Evolutionary conservation across 2,888 invertebrate species (phyloP).

Genomic region (Girardia tigrina): DNA sequence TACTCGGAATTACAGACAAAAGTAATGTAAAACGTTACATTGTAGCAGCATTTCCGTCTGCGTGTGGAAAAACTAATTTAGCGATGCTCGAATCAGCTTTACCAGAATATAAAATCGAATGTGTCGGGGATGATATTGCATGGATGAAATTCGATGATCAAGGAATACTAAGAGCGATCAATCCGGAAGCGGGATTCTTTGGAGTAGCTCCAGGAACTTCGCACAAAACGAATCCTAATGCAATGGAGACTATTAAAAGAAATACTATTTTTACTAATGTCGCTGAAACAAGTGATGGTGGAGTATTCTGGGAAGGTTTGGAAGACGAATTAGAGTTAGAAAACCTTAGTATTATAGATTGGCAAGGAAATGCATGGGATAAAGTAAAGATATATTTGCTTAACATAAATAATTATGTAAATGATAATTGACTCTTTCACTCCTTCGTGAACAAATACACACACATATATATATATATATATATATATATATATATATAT

Average conservation of each 20-base stretch:
- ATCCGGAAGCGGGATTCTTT: slow-evolving; percentile 42
- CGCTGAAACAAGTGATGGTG: slow-evolving; percentile 40
- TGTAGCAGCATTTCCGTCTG: slow-evolving; percentile 41
- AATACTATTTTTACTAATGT: slow-evolving; percentile 43
- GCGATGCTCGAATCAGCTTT: slow-evolving; percentile 41
- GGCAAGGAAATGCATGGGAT: slow-evolving; percentile 35
- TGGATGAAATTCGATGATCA: slow-evolving; percentile 41
- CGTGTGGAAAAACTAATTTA: slow-evolving; percentile 42
- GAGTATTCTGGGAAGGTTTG: slow-evolving; percentile 41
- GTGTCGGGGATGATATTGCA: slow-evolving; percentile 41
- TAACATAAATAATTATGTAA: no score
- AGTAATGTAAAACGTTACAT: slow-evolving; percentile 40
- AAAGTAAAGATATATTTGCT: no score
- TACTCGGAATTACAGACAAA: slow-evolving; percentile 41
- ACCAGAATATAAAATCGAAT: slow-evolving; percentile 40
- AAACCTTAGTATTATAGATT: slow-evolving; percentile 32
- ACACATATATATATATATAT: no score
- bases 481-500: no score
- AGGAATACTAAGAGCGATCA: slow-evolving; percentile 40
- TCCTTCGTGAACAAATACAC: no score
- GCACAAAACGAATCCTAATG: slow-evolving; percentile 40
- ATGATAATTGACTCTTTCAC: no score
- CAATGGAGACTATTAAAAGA: slow-evolving; percentile 39
- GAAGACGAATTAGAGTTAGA: slow-evolving; percentile 38
- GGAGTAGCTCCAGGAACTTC: slow-evolving; percentile 40